These are phyloP conservation scores for Ochropleura plecta DNA, from an alignment of 2,888 invertebrate genomes.

Conservation along the genomic window DNA sequence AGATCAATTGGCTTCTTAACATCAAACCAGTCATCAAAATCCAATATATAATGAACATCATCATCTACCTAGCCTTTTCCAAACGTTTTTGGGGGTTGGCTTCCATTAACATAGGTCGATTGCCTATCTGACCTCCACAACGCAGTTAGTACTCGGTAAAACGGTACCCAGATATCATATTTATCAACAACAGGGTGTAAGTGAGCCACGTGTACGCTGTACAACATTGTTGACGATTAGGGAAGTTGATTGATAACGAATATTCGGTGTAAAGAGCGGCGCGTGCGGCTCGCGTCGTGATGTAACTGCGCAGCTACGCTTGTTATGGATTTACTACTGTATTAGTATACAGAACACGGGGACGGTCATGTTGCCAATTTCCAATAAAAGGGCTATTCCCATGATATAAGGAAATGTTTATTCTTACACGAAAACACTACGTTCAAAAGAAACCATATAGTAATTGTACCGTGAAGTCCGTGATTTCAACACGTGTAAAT, in stretches of 20 bases:
- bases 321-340: slow-evolving; percentile 66
- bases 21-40: too few relatives aligned
- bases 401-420: neutral
- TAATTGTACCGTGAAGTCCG: neutral
- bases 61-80: too few relatives aligned
- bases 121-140: too few relatives aligned
- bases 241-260: slow-evolving; percentile 50
- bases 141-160: too few relatives aligned
- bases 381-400: neutral
- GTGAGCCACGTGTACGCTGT: slow-evolving; percentile 19
- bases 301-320: slow-evolving; percentile 78
- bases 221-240: slow-evolving; percentile 38
- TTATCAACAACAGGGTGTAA: neutral
- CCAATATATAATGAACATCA: too few relatives aligned
- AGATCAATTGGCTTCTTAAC: too few relatives aligned
- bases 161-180: too few relatives aligned
- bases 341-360: slow-evolving; percentile 35
- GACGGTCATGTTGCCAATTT: slow-evolving; percentile 31
- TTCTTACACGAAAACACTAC: too few relatives aligned
- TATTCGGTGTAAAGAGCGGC: slow-evolving; percentile 71
- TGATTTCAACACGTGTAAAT: slow-evolving; percentile 7
- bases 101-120: too few relatives aligned
- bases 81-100: too few relatives aligned
- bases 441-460: neutral
- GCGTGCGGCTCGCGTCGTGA: slow-evolving; percentile 83